Evolutionary conservation across 2,797 vertebrate genomes (phyloP).

Genomic region (Poecilia wingei): DNA sequence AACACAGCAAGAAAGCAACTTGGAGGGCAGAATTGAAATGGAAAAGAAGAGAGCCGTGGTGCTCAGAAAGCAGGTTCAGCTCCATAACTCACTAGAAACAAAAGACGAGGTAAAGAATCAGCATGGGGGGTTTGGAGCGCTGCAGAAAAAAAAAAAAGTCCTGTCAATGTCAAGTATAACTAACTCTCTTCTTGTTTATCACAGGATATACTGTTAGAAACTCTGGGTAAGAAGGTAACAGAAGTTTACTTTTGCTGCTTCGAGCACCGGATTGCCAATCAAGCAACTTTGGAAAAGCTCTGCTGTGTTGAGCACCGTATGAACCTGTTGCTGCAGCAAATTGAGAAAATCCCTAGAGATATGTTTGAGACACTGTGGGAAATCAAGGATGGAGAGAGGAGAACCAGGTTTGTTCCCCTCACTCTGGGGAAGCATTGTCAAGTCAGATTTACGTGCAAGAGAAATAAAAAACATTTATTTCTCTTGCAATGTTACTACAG

Average conservation of each 20-base stretch:
- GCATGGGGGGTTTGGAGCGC: background rate
- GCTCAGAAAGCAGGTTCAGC: slow-evolving; percentile 76
- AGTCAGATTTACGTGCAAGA: background rate
- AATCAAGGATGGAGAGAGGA: slow-evolving; percentile 80
- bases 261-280: slow-evolving; percentile 68
- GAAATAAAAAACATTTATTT: background rate
- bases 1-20: slow-evolving; percentile 65
- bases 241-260: slow-evolving; percentile 81
- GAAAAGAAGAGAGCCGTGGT: slow-evolving; percentile 76
- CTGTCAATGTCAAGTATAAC: background rate
- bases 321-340: slow-evolving; percentile 75
- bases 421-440: background rate
- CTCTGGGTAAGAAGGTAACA: slow-evolving; percentile 80
- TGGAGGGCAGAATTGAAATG: slow-evolving; percentile 68
- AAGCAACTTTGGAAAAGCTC: slow-evolving; percentile 84
- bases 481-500: background rate
- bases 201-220: slow-evolving; percentile 81
- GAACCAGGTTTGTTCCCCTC: slow-evolving; percentile 72
- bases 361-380: slow-evolving; percentile 72
- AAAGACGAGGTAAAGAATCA: slow-evolving; percentile 78
- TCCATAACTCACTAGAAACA: slow-evolving; percentile 75
- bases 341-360: slow-evolving; percentile 80
- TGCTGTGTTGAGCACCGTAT: slow-evolving; percentile 80
- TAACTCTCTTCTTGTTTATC: background rate
- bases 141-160: background rate